Evolutionary conservation across 2,113 vertebrate species (phyloP).

Genomic region (Alosa alosa): DNA sequence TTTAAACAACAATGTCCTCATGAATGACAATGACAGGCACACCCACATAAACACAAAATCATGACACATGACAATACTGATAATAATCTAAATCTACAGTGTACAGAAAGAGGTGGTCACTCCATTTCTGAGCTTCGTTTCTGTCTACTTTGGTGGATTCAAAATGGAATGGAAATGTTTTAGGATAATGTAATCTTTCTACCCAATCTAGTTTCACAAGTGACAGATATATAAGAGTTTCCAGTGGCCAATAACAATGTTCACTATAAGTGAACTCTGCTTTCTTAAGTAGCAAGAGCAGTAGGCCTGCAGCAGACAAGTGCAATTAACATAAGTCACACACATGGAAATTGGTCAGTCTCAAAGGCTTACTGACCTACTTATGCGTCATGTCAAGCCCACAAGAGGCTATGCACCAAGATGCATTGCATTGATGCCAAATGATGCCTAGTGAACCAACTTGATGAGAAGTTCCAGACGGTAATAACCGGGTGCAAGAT

Average conservation of each 20-base stretch:
- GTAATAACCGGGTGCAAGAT: neutral
- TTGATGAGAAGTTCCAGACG: neutral
- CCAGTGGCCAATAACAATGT: neutral
- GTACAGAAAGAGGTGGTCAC: neutral
- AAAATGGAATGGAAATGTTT: neutral
- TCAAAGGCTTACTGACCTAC: constrained; percentile 16
- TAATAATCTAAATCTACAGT: neutral
- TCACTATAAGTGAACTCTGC: too few species aligned
- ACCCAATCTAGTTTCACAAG: neutral
- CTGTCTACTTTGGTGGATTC: neutral
- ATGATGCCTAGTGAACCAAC: neutral
- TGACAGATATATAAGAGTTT: neutral
- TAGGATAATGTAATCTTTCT: neutral
- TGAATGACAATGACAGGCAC: neutral
- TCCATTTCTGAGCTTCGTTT: neutral
- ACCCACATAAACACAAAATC: neutral
- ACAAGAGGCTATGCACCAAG: neutral
- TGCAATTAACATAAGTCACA: neutral
- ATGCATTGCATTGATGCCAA: neutral
- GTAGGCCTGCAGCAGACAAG: too few species aligned
- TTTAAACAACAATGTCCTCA: neutral
- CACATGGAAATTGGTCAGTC: neutral
- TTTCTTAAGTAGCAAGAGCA: too few species aligned
- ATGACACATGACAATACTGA: neutral
- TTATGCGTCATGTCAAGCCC: neutral